Conservation (phyloP, 1,140 invertebrate species). For the Campoletis sonorensis region DNA sequence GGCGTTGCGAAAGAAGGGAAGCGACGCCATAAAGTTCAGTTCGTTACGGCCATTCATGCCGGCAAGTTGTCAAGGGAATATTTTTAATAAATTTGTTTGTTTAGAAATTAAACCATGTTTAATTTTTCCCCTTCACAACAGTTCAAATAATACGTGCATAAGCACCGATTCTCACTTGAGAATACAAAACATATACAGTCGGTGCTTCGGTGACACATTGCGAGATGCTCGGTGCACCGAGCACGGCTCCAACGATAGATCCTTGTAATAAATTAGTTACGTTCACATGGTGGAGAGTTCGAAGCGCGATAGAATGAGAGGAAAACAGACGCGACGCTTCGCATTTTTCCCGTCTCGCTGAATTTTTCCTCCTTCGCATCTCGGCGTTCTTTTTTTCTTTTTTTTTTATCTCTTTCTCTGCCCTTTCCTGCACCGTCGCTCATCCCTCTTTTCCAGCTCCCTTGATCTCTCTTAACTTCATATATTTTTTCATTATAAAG, state of each 20-base stretch:
- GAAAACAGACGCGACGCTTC: slow-evolving; percentile 1
- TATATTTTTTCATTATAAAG: slow-evolving; percentile 43
- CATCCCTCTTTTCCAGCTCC: background rate
- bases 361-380: background rate
- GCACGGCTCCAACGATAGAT: slow-evolving; percentile 30
- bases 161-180: no score
- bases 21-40: no score
- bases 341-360: slow-evolving; percentile 2
- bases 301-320: slow-evolving; percentile 18
- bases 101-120: no score
- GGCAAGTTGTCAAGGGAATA: no score
- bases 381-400: background rate
- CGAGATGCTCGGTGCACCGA: slow-evolving; percentile 7
- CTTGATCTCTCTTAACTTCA: slow-evolving; percentile 38
- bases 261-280: slow-evolving; percentile 43
- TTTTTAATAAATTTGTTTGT: no score
- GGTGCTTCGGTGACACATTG: slow-evolving; percentile 40
- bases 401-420: slow-evolving; percentile 10
- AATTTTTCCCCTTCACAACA: no score
- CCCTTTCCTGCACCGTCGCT: background rate
- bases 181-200: no score
- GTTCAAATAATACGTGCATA: no score
- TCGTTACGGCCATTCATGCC: no score
- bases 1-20: no score
- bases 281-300: background rate